Evolutionary conservation across 2,797 vertebrate species (phyloP), one percentile per base, ranked within the genome.

Genomic region (Remorina albescens): DNA sequence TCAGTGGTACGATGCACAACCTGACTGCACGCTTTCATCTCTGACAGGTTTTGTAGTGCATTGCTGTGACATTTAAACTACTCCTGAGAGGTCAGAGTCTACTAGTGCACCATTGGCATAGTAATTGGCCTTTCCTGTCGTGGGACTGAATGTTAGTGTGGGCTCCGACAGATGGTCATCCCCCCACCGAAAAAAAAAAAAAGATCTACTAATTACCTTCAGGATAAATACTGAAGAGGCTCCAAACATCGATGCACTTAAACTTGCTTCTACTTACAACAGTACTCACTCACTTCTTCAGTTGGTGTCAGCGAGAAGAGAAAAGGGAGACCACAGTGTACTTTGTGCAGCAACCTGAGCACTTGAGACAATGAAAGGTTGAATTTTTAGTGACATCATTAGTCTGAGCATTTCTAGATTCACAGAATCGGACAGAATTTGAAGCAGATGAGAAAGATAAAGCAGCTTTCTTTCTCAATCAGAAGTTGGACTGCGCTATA

Each of bases 21-120:
- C 80, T 64, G 67, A 73, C 65, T 59, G 55, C 76, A 36, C 67
- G 67, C 83, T 82, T 72, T 54, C 67, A 69, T 80, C 81, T 53
- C 53, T 56, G 42, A 68, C 16, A 30, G 7, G 41, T 74, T 85
- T 74, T 77, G 73, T 74, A 30, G 77, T 82, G 67, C 74, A 66
- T 78, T 51, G 46, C 67, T 54, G 77, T 84, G 85, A 85, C 87
- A 88, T 91, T 89, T 89, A 80, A 86, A 84, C 60, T 74, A 56
- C 77, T 87, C 67, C 60, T 65, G 60, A 86, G 89, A 88, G 88
- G 85, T 89, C 85, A 86, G 26, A 69, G 53, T 78, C 70, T 16
- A 55, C 81, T 42, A 37, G 37, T 55, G 42, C 46, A 15, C 66
- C 64, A 62, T 37, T 55, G 41, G 85, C 74, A 72, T 72, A 65